Evolutionary conservation across 92 coral and sea anemone species (phyloP), one percentile per base, ranked within the genome.

Genomic region (Nematostella vectensis): DNA sequence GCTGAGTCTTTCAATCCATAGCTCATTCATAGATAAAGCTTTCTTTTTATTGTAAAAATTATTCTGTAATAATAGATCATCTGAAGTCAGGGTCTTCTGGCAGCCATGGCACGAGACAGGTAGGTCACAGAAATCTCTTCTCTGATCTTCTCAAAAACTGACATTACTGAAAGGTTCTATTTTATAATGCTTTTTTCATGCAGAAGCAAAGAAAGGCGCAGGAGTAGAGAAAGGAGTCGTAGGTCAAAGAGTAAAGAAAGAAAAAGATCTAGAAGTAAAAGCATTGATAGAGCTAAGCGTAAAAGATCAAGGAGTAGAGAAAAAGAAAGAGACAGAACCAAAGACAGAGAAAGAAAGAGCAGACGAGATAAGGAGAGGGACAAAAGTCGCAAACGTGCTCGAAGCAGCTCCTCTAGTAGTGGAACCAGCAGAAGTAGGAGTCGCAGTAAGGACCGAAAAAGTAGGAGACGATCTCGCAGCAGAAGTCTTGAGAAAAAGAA

Each of bases 221-320:
- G 79, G 56, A 80, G 71, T 40, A 37, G 63, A 47, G 88, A 85
- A 25, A 80, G 88, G 48, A 76, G 67, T 25, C 80, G 83, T 6
- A 69, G 82, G 11, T 84, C 94, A 11, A 65, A 78, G 48, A 78
- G 85, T 56, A 68, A 59, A 43, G 85, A 79, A 53, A 72, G 81
- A 29, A 66, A 31, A 39, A 65, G 69, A 54, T 69, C 78, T 58
- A 71, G 75, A 1, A 84, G 88, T 47, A 72, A 59, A 27, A 79
- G 87, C 18, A 53, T 74, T 16, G 74, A 49, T 26, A 87, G 48
- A 59, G 58, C 22, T 21, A 68, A 55, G 44, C 77, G 54, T 66
- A 80, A 79, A 47, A 68, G 80, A 28, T 79, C 61, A 45, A 74
- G 54, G 65, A 71, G 48, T 68, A 54, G 54, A 47, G 75, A 47